phyloP scores from a whole-genome alignment of 1,140 invertebrate genomes.

The Nasonia giraulti region DNA sequence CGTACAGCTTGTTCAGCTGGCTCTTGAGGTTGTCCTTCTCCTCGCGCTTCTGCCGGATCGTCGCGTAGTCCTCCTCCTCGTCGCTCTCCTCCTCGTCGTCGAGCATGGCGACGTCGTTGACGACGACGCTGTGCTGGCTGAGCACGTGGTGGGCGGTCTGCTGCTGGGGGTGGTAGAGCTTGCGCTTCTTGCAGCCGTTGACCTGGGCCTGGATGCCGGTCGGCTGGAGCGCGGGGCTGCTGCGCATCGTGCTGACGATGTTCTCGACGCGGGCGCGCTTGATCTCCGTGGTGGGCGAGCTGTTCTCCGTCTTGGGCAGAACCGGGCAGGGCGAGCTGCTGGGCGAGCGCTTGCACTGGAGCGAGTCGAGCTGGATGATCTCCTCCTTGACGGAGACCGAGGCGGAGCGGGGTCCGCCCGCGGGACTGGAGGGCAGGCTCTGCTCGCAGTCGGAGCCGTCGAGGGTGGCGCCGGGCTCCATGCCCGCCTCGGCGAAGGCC shows the following conservation, averaged over 20 bases:
- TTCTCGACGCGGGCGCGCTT: slow-evolving; percentile 95
- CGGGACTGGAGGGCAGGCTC: slow-evolving; percentile 78
- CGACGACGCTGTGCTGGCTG: slow-evolving; percentile 72
- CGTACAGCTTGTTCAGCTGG: slow-evolving; percentile 90
- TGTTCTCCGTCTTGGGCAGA: slow-evolving; percentile 68
- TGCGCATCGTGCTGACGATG: slow-evolving; percentile 93
- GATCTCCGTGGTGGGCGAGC: slow-evolving; percentile 79
- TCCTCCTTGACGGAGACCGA: slow-evolving; percentile 77
- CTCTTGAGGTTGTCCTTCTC: slow-evolving; percentile 89
- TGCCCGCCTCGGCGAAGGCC: slow-evolving; percentile 75
- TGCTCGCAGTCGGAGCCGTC: slow-evolving; percentile 80
- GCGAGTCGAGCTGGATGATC: slow-evolving; percentile 79
- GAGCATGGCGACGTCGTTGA: slow-evolving; percentile 83
- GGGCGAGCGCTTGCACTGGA: slow-evolving; percentile 70
- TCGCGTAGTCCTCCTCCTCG: slow-evolving; percentile 82
- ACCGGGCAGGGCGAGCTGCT: slow-evolving; percentile 71
- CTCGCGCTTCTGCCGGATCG: slow-evolving; percentile 86
- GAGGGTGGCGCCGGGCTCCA: slow-evolving; percentile 78
- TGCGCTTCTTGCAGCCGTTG: slow-evolving; percentile 96
- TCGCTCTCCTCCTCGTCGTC: slow-evolving; percentile 85
- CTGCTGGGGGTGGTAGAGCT: slow-evolving; percentile 97
- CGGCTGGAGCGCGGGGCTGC: slow-evolving; percentile 83
- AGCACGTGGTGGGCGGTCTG: slow-evolving; percentile 76
- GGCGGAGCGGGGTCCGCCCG: slow-evolving; percentile 76
- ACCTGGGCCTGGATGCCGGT: slow-evolving; percentile 75